phyloP scores from a whole-genome alignment of 2,113 vertebrate genomes.

The Oreochromis spilurus region DNA sequence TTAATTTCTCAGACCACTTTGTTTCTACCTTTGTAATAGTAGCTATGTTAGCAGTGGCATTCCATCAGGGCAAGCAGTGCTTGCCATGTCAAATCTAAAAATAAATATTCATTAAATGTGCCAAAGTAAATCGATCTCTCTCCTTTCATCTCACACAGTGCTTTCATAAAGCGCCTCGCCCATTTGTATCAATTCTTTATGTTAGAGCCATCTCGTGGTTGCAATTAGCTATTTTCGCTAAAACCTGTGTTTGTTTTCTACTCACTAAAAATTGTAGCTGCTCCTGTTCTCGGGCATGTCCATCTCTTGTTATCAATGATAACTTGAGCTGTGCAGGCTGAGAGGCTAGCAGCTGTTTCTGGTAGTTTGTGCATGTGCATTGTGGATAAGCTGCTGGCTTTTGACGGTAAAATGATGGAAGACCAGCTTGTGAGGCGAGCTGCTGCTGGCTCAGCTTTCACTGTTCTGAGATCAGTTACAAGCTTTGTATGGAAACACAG shows the following conservation, averaged over 20 bases:
- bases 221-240: neutral
- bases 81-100: neutral
- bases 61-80: neutral
- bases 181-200: accelerated
- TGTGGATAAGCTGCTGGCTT: neutral
- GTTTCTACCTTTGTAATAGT: neutral
- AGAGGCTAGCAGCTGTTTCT: neutral
- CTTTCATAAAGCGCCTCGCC: neutral
- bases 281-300: neutral
- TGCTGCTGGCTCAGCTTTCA: neutral
- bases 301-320: neutral
- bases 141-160: neutral
- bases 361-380: neutral
- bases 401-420: neutral
- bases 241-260: neutral
- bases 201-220: neutral
- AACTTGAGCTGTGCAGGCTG: neutral
- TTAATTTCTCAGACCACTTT: neutral
- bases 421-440: neutral
- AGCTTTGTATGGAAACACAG: neutral
- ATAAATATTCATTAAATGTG: neutral
- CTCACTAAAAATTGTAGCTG: neutral
- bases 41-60: neutral
- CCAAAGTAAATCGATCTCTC: neutral
- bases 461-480: neutral